These are phyloP conservation scores for Cygnus olor DNA, from an alignment of 2,797 vertebrate genomes.

Conservation along the genomic window DNA sequence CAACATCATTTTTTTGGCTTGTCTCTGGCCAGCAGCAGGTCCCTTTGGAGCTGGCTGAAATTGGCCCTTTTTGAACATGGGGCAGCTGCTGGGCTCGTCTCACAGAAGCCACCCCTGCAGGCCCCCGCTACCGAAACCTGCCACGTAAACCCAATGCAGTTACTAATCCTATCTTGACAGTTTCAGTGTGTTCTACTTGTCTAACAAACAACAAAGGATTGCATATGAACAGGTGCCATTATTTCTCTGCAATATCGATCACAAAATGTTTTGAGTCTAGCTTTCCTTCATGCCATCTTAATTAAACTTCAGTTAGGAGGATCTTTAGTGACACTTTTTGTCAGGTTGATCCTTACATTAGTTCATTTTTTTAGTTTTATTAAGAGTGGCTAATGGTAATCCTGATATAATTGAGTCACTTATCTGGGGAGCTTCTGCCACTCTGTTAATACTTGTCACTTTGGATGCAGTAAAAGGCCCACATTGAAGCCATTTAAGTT, in stretches of 20 bases:
- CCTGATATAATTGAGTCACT: conserved; percentile 41
- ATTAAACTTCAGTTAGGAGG: conserved; percentile 45
- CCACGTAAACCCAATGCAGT: too few species aligned
- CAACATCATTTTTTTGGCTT: too few species aligned
- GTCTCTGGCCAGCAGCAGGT: too few species aligned
- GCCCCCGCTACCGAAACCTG: too few species aligned
- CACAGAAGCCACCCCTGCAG: too few species aligned
- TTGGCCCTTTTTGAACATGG: too few species aligned
- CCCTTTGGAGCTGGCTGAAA: too few species aligned
- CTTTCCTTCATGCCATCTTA: conserved; percentile 59
- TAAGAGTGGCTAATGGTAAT: conserved; percentile 32
- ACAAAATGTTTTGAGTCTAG: conserved; percentile 29
- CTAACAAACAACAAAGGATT: background rate
- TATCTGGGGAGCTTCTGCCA: conserved; percentile 27
- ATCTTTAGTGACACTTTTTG: conserved; percentile 45
- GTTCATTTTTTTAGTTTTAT: conserved; percentile 49
- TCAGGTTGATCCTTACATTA: conserved; percentile 20
- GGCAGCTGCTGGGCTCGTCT: too few species aligned
- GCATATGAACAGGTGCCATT: conserved; percentile 30
- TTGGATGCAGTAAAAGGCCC: background rate
- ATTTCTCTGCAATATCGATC: conserved; percentile 34
- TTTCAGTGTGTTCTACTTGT: background rate
- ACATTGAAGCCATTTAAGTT: background rate
- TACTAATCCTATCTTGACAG: background rate
- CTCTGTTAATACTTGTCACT: background rate